A percentile compares a stretch with the other conserved stretches of the same genome.
phyloP scores from a whole-genome alignment of 1,140 invertebrate genomes.

The Cotesia vestalis region DNA sequence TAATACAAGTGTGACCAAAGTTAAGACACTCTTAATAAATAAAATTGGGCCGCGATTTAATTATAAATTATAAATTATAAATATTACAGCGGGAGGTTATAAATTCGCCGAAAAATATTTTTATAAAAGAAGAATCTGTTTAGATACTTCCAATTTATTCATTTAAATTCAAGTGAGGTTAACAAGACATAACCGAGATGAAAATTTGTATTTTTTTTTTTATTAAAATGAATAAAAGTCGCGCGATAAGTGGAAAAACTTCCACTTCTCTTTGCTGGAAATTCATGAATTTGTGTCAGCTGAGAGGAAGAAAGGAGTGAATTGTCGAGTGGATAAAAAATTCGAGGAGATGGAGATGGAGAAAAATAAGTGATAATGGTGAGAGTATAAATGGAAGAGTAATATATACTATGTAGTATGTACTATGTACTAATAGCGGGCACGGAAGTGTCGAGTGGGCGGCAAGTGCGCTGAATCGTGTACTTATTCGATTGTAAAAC shows the following conservation, averaged over 20 bases:
- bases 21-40: no score
- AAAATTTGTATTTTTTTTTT: neutral
- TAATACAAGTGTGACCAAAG: constrained; percentile 28
- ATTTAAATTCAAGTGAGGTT: no score
- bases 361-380: constrained; percentile 2
- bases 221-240: constrained; percentile 1
- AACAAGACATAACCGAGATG: no score
- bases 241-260: neutral
- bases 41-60: no score
- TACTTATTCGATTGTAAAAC: constrained; percentile 8
- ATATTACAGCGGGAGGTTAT: constrained; percentile 19
- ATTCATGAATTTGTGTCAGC: constrained; percentile 13
- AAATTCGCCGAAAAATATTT: constrained; percentile 1
- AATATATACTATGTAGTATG: no score
- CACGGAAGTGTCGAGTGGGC: neutral
- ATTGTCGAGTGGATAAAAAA: neutral
- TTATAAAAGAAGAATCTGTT: neutral
- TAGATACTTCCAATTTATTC: neutral
- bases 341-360: neutral
- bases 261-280: neutral
- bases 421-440: no score
- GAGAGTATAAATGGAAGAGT: neutral
- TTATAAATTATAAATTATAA: constrained; percentile 7
- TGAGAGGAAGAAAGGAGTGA: neutral
- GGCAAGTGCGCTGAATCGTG: constrained; percentile 13